Evolutionary conservation across 2,113 vertebrate genomes (phyloP), one percentile per base, ranked within the genome.

Genomic region (Acinonyx jubatus): DNA sequence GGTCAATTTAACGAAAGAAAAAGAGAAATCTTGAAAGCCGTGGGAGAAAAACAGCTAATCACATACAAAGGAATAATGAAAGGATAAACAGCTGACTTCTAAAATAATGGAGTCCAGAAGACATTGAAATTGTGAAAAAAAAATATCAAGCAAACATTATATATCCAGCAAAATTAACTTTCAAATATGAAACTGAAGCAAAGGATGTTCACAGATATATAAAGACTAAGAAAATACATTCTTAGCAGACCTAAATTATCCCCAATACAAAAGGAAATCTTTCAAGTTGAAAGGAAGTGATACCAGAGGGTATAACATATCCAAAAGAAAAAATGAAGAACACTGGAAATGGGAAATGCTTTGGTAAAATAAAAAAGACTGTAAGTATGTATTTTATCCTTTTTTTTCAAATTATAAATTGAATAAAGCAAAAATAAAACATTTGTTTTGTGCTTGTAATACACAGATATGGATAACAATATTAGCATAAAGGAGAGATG

Each of bases 231-330:
- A 61, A 89, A 68, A 87, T 19, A 2, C 1, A 66, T 74, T 61
- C 23, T 7, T 93, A 29, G 61, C 80, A 95, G 33, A 78, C 18
- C 38, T 79, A 57, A 94, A 36, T 95, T 90, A 73, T 27, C 25
- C 92, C 94, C 96, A 95, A 78, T 23, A 86, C n/a, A 31, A 76
- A 90, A 87, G 52, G 33, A 91, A 96, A 79, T 83, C 13, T 78
- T 84, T 78, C 29, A 87, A 65, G 19, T 16, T 48, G 25, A 86
- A 88, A 82, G 41, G 21, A 50, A n/a, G 1, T 71, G 33, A 73
- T 4, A 76, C 18, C 18, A 36, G 19, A 63, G 4, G 2, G 3
- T 13, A 81, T 13, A 81, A 15, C 10, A 81, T 41, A 69, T 73
- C 15, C 66, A 52, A 74, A 85, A 29, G 31, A 48, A 65, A 16